Conservation (phyloP, 2,888 invertebrate genomes). For the Tiliacea citrago region DNA sequence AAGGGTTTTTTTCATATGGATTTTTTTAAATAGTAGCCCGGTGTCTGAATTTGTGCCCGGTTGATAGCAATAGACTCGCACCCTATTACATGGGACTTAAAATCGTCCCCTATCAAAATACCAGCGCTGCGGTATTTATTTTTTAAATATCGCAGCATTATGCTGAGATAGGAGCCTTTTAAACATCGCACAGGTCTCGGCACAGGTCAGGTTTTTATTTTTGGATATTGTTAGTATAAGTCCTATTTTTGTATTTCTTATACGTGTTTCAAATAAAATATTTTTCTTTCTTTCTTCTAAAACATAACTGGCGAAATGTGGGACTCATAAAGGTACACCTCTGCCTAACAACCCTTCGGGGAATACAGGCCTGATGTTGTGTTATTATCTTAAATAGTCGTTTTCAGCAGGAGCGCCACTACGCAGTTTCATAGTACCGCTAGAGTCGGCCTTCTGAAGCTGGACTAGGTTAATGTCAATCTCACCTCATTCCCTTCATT, state of each 20-base stretch:
- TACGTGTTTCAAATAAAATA: too few species aligned
- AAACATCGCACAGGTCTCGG: too few species aligned
- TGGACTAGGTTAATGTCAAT: background rate
- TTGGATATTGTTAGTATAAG: too few species aligned
- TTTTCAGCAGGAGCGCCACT: background rate
- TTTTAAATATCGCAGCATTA: too few species aligned
- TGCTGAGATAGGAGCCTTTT: too few species aligned
- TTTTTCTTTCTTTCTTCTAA: too few species aligned
- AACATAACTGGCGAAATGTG: background rate
- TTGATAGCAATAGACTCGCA: background rate
- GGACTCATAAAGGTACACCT: background rate
- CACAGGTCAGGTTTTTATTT: too few species aligned
- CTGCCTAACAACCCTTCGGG: background rate
- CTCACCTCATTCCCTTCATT: conserved; percentile 84
- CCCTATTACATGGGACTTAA: background rate
- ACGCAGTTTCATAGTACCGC: conserved; percentile 80
- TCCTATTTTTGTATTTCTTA: too few species aligned
- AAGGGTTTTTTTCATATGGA: background rate
- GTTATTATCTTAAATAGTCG: background rate
- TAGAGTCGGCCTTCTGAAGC: conserved; percentile 85
- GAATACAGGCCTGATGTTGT: background rate
- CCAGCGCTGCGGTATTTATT: too few species aligned
- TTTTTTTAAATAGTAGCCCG: background rate
- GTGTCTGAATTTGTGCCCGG: background rate
- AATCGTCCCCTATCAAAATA: too few species aligned